These are phyloP conservation scores for Epinotia bilunana DNA, from an alignment of 2,888 invertebrate species.

Conservation along the genomic window DNA sequence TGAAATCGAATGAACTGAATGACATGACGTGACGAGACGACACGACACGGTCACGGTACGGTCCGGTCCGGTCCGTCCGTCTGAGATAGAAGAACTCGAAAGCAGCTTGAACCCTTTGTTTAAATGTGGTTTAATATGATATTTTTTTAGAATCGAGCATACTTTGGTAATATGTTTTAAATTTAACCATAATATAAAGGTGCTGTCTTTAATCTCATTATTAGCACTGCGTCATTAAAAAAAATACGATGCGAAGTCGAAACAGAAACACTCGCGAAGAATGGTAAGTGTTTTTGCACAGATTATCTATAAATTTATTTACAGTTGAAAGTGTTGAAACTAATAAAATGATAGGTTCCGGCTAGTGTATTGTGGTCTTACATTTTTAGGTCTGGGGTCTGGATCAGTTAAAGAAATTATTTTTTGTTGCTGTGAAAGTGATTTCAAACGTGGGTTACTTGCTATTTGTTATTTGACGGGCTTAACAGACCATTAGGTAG, in stretches of 20 bases:
- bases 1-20: conserved; percentile 19
- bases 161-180: conserved; percentile 19
- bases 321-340: neutral
- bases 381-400: too few relatives aligned
- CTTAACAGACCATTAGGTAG: neutral
- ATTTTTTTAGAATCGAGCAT: neutral
- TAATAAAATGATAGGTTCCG: neutral
- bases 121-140: conserved; percentile 24
- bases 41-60: neutral
- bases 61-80: neutral
- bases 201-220: neutral
- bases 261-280: conserved; percentile 60
- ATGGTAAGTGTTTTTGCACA: conserved; percentile 63
- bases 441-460: conserved; percentile 1
- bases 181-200: neutral
- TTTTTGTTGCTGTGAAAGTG: conserved; percentile 21
- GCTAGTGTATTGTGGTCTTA: neutral
- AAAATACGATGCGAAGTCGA: conserved; percentile 68
- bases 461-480: conserved; percentile 16
- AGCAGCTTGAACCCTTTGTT: conserved; percentile 31
- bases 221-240: conserved; percentile 46
- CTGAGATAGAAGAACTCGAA: conserved; percentile 20
- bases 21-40: conserved; percentile 7
- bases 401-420: neutral
- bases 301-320: conserved; percentile 6